Conservation (phyloP, 2,113 vertebrate genomes). For the Mormyrus lacerda region DNA sequence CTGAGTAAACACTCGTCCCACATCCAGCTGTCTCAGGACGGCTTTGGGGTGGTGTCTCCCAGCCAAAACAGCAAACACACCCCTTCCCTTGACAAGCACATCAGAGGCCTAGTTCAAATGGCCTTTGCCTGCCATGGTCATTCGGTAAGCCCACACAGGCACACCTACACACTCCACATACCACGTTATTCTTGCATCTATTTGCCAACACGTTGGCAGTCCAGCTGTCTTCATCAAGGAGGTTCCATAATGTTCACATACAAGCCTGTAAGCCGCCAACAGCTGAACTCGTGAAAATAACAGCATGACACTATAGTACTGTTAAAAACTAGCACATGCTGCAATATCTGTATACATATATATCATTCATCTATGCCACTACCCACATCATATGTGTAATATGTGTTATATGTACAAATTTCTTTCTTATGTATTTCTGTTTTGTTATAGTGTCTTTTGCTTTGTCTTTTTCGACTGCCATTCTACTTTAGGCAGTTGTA, state of each 20-base stretch:
- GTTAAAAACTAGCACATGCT: not conserved
- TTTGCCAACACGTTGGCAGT: not conserved
- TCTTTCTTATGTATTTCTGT: no score
- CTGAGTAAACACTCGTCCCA: not conserved
- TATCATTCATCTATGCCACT: no score
- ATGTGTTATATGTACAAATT: no score
- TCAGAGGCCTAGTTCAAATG: not conserved
- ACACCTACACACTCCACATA: not conserved
- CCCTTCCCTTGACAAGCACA: not conserved
- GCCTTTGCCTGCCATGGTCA: not conserved
- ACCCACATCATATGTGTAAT: no score
- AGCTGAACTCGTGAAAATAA: not conserved
- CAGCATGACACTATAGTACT: not conserved
- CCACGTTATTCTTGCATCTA: not conserved
- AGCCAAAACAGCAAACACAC: not conserved
- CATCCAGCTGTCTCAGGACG: not conserved
- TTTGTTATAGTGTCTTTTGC: no score
- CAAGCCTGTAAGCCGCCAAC: not conserved
- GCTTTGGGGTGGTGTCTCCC: not conserved
- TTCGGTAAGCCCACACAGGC: not conserved
- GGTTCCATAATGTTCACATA: not conserved
- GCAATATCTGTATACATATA: no score
- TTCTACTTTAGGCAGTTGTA: no score
- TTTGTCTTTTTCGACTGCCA: not conserved
- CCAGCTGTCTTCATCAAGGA: not conserved